Evolutionary conservation across 2,888 invertebrate species (phyloP), one percentile per base, ranked within the genome.

Genomic region (Linnaemya vulpina): DNA sequence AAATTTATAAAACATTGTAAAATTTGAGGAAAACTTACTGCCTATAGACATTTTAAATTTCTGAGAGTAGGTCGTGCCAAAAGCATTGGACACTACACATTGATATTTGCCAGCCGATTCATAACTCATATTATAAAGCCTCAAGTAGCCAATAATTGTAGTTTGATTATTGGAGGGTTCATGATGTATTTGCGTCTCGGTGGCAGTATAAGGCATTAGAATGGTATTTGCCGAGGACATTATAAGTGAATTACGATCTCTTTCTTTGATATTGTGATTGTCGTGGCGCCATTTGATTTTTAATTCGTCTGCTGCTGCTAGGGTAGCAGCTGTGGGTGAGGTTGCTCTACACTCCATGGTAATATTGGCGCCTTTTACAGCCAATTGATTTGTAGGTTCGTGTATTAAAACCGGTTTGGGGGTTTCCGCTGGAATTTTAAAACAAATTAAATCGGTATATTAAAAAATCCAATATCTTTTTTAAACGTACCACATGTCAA

Each of bases 251-350:
- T 74, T 82, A 25, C 85, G 85, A 60, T 75, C 81, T 1, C 87
- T 87, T 73, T 90, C 90, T 30, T 87, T 82, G 40, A 95, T 89
- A 89, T 95, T 94, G 55, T 94, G 94, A 93, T 97, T 97, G 90
- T 98, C 96, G 90, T 96, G 97, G 89, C 96, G 96, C 98, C 98
- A 98, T 86, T 95, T 94, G 90, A 98, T 97, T 86, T 94, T 94
- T 92, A 98, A 95, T 60, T 95, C 95, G 84, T 91, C 91, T 30
- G 91, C 88, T 1, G 91, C 91, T 2, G 91, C 90, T 60, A 95
- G 94, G 58, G 95, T 94, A 62, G 95, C 95, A 71, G 95, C 95
- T 3, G 96, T 95, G 73, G 95, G 96, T 35, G 97, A 96, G 86
- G 95, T 96, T 3, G 97, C 98, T 86, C 95, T 95, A 92, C 98